These are phyloP conservation scores for Machaerirhynchus nigripectus DNA, from an alignment of 2,113 vertebrate genomes.

Conservation along the genomic window DNA sequence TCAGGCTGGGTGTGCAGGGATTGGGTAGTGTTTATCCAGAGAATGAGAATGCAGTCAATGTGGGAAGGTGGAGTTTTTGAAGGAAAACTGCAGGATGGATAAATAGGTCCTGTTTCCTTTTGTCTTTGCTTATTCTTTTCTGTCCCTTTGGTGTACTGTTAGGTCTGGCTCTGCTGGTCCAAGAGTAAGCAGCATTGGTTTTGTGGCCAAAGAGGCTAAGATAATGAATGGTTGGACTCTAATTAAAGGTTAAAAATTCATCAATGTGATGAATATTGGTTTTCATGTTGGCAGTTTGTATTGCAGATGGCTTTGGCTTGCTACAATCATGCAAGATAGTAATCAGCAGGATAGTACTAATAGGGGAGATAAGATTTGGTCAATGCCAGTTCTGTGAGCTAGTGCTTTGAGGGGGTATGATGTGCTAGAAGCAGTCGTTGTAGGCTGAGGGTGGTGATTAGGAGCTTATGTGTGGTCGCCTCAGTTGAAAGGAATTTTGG, in stretches of 20 bases:
- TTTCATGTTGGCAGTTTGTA: neutral
- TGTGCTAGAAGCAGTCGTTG: neutral
- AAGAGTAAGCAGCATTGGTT: neutral
- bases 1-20: neutral
- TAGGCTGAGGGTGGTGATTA: neutral
- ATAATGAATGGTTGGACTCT: neutral
- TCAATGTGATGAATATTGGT: neutral
- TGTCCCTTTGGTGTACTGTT: neutral
- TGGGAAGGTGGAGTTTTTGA: neutral
- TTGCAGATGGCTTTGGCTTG: neutral
- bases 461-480: too few species aligned
- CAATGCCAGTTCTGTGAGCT: neutral
- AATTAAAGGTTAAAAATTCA: neutral
- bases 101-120: neutral
- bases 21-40: neutral
- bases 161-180: neutral
- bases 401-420: rapidly evolving
- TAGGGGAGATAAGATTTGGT: neutral
- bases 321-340: neutral
- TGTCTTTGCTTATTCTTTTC: neutral
- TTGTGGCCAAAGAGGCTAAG: neutral
- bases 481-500: neutral
- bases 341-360: neutral
- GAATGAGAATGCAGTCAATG: neutral
- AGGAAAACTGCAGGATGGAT: neutral